Base-by-base conservation (phyloP, 2,113 vertebrate species). In the Beaufortia kweichowensis region DNA sequence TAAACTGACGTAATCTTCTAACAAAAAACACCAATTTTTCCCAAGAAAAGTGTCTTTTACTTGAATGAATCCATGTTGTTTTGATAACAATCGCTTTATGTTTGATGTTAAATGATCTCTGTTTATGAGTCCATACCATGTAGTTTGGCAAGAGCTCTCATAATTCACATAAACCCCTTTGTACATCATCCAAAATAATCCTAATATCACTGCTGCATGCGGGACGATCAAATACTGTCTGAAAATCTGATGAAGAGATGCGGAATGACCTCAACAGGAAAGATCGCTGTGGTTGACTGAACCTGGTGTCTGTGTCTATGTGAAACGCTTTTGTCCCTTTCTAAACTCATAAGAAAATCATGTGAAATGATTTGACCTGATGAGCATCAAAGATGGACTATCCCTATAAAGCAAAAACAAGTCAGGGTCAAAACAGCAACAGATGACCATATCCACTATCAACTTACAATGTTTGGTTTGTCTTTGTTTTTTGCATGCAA, bases 211-310 rank as follows among this genome's bases (percentile, higher is more conserved):
- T 75, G 17, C 28, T 53, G 50, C 43, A 73, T 50, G 75, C 55
- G 33, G 75, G 46, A 19, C 65, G 60, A 43, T 50, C 33, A 48
- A 55, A 71, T 23, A 67, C 29, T 53, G 39, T 26, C 15, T 35
- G n/a, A 55, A 69, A 67, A 23, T 17, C 55, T 48, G 33, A 14
- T 56, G 28, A 56, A 43, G 65, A 33, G 65, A 77, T 50, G 53
- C 28, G 35, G 39, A 56, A 70, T 62, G 64, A 69, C 23, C 65
- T 78, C 59, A 35, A 17, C 10, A 5, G 55, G 31, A 77, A 61
- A 5, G 56, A 69, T 62, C 61, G 67, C 29, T 39, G 76, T 69
- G 69, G 69, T 71, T 21, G 29, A 41, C 68, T 71, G 68, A 71
- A 41, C 33, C 17, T 39, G 8, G 31, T 56, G 50, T 56, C 50